Conservation (phyloP, 2,888 invertebrate species). For the Andrena haemorrhoa region DNA sequence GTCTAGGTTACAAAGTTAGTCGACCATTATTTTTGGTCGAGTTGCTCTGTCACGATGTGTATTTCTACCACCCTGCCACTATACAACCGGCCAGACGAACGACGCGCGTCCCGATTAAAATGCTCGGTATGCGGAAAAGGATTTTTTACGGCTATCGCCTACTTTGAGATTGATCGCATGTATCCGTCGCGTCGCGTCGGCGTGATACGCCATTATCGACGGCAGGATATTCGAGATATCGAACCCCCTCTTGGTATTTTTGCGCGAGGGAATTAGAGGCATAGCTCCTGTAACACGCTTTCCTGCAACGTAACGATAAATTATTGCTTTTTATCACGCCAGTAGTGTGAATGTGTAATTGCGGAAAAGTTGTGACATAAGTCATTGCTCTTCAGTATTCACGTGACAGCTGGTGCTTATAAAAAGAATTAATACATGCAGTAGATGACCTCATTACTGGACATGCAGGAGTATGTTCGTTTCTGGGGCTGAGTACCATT, state of each 20-base stretch:
- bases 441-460: too few relatives aligned
- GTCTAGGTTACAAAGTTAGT: constrained; percentile 66
- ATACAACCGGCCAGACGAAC: constrained; percentile 18
- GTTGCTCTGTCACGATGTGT: constrained; percentile 49
- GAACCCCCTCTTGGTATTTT: background rate
- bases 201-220: background rate
- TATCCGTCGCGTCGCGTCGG: background rate
- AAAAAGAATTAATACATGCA: too few relatives aligned
- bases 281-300: background rate
- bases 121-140: constrained; percentile 42
- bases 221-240: background rate
- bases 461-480: too few relatives aligned
- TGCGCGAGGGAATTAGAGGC: background rate
- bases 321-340: too few relatives aligned
- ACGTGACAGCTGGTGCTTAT: too few relatives aligned
- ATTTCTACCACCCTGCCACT: constrained; percentile 42
- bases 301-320: background rate
- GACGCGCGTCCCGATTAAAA: constrained; percentile 40
- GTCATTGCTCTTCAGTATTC: background rate
- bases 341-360: background rate
- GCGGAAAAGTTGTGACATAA: background rate
- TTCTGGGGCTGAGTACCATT: too few relatives aligned
- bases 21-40: constrained; percentile 67
- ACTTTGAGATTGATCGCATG: constrained; percentile 13
- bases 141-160: background rate